Percentiles rank a stretch among this genome's conserved stretches.
Evolutionary conservation across 2,888 invertebrate species (phyloP).

Genomic region (Hypselothyrea guttata): DNA sequence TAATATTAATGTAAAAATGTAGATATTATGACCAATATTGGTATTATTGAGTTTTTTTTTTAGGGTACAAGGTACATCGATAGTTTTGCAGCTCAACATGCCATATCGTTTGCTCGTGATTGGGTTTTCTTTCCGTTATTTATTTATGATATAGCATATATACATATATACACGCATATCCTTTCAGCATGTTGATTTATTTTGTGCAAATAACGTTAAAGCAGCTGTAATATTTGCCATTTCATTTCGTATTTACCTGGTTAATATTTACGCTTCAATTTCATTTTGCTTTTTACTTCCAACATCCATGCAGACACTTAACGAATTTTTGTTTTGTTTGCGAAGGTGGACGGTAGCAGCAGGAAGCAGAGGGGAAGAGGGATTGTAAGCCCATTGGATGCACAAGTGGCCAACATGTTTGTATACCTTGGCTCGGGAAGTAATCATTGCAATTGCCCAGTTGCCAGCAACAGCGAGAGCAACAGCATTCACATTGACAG

Average conservation of each 20-base stretch:
- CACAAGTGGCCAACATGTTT: slow-evolving; percentile 56
- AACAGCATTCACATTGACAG: slow-evolving; percentile 1
- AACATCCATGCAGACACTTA: slow-evolving; percentile 49
- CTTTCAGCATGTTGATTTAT: slow-evolving; percentile 41
- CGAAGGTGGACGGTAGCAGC: no score
- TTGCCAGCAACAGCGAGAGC: slow-evolving; percentile 17
- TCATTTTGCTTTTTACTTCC: slow-evolving; percentile 46
- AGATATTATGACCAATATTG: no score
- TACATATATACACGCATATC: slow-evolving; percentile 6
- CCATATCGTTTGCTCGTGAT: background rate
- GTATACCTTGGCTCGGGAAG: slow-evolving; percentile 12
- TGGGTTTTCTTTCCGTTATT: background rate
- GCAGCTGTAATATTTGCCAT: slow-evolving; percentile 50
- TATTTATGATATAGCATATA: background rate
- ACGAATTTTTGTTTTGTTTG: slow-evolving; percentile 30
- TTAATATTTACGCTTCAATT: slow-evolving; percentile 62
- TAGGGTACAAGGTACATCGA: no score
- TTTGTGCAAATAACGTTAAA: slow-evolving; percentile 44
- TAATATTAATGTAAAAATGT: no score
- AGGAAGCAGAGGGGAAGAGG: background rate
- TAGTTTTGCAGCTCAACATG: no score
- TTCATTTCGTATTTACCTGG: slow-evolving; percentile 47
- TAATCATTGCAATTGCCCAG: slow-evolving; percentile 24
- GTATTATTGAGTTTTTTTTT: no score
- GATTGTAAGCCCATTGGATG: slow-evolving; percentile 45